phyloP scores from a whole-genome alignment of 2,888 invertebrate genomes.

The Linnaemya vulpina region DNA sequence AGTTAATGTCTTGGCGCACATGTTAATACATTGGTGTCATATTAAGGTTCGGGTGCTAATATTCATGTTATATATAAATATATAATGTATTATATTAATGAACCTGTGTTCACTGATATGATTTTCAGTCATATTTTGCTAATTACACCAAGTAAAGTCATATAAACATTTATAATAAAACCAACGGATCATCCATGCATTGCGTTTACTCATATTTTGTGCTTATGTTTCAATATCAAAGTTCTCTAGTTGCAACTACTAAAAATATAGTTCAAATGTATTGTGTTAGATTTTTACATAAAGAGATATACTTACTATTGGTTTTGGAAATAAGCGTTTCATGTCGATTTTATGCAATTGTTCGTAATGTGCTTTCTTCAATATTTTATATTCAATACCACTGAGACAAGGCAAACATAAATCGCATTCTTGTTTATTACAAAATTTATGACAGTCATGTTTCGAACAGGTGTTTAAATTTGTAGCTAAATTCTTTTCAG shows the following conservation, averaged over 20 bases:
- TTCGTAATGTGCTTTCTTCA: constrained; percentile 90
- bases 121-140: too few species aligned
- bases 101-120: too few species aligned
- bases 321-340: constrained; percentile 91
- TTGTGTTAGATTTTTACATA: background rate
- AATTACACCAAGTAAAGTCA: too few species aligned
- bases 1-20: too few species aligned
- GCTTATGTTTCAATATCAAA: constrained; percentile 82
- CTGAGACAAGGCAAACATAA: constrained; percentile 91
- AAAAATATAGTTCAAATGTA: constrained; percentile 27
- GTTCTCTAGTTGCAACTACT: constrained; percentile 73
- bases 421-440: constrained; percentile 87
- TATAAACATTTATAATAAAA: constrained; percentile 94
- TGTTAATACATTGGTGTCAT: too few species aligned
- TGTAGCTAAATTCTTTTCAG: constrained; percentile 91
- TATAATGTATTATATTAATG: too few species aligned
- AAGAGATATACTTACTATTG: constrained; percentile 83
- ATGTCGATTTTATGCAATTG: constrained; percentile 91
- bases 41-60: too few species aligned
- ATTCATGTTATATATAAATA: too few species aligned
- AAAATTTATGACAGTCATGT: constrained; percentile 85
- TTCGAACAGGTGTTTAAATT: constrained; percentile 87
- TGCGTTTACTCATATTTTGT: constrained; percentile 86
- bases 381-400: constrained; percentile 84
- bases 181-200: constrained; percentile 92